A percentile compares a stretch with the other conserved stretches of the same genome.
These are phyloP conservation scores for Perizoma flavofasciatum DNA, from an alignment of 2,888 invertebrate species.

Conservation along the genomic window DNA sequence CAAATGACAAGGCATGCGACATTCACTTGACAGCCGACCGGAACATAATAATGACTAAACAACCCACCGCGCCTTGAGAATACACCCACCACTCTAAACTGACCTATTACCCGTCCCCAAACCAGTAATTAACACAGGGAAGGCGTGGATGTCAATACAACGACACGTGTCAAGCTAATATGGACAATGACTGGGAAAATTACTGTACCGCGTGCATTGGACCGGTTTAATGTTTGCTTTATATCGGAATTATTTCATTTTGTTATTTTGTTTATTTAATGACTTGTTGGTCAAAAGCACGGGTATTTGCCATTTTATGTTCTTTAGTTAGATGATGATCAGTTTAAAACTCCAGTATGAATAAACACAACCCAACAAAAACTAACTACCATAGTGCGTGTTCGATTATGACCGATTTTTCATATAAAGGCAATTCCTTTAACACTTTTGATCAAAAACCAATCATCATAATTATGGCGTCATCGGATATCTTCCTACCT, in stretches of 20 bases:
- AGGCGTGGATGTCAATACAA: slow-evolving; percentile 35
- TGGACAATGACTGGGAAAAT: slow-evolving; percentile 35
- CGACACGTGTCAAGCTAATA: slow-evolving; percentile 37
- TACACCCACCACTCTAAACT: slow-evolving; percentile 39
- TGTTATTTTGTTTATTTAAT: slow-evolving; percentile 40
- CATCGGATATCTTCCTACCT: too few relatives aligned
- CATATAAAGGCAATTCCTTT: too few relatives aligned
- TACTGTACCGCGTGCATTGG: slow-evolving; percentile 35
- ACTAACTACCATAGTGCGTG: too few relatives aligned
- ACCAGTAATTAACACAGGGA: slow-evolving; percentile 34
- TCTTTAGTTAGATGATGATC: slow-evolving; percentile 8
- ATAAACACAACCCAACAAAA: too few relatives aligned
- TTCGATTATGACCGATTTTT: too few relatives aligned
- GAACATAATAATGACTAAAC: slow-evolving; percentile 65
- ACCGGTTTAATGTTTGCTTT: slow-evolving; percentile 44
- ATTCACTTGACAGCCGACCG: slow-evolving; percentile 54
- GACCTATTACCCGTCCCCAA: slow-evolving; percentile 34
- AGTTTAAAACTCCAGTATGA: too few relatives aligned
- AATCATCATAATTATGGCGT: too few relatives aligned
- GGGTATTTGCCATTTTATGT: slow-evolving; percentile 16
- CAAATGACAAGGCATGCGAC: slow-evolving; percentile 44
- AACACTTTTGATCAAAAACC: too few relatives aligned
- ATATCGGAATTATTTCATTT: slow-evolving; percentile 40
- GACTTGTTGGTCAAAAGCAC: slow-evolving; percentile 19
- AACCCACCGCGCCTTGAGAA: slow-evolving; percentile 55